Conservation (phyloP, 2,113 vertebrate genomes). For the Crypturellus undulatus region DNA sequence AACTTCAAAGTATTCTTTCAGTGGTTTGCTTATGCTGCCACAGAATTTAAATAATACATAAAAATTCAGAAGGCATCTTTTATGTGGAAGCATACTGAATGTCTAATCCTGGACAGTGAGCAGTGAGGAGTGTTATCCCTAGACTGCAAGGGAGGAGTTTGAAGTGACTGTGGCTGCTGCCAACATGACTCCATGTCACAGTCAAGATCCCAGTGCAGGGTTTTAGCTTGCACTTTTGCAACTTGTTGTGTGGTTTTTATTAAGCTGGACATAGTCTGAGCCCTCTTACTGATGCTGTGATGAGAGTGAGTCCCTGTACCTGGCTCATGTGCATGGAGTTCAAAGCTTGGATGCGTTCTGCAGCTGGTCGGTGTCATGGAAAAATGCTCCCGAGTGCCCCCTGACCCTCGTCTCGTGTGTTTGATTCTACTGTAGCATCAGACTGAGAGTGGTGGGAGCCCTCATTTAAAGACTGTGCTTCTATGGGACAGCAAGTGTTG, state of each 20-base stretch:
- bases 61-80: background rate
- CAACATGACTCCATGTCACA: background rate
- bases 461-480: background rate
- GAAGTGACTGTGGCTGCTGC: background rate
- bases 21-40: background rate
- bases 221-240: background rate
- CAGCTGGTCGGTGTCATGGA: background rate
- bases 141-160: background rate
- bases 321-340: background rate
- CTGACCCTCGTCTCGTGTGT: background rate
- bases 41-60: conserved; percentile 24
- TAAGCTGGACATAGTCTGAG: background rate
- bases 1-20: background rate
- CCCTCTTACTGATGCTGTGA: background rate
- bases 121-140: background rate
- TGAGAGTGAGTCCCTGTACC: background rate
- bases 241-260: background rate
- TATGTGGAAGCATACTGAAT: background rate
- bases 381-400: background rate
- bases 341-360: background rate
- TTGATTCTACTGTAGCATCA: background rate
- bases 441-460: background rate
- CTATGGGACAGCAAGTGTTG: background rate
- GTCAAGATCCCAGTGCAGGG: background rate
- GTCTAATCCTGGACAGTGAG: background rate